Percentiles rank a stretch among this genome's conserved stretches.
Conservation (phyloP, 2,888 invertebrate genomes). For the Poecilus cupreus region DNA sequence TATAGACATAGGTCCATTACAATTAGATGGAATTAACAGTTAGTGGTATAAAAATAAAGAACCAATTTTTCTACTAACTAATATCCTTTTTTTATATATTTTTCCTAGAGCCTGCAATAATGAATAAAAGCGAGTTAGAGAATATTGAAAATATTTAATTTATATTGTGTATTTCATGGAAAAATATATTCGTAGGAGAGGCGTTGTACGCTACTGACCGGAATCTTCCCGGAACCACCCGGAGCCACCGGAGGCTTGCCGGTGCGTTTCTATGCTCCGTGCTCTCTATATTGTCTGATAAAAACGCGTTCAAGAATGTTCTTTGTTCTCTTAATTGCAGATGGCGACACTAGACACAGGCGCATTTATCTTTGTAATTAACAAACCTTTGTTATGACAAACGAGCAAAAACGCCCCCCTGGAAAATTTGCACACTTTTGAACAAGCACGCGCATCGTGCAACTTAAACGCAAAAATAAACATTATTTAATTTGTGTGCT, state of each 20-base stretch:
- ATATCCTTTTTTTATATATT: too few relatives aligned
- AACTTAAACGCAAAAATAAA: not conserved
- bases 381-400: slow-evolving; percentile 54
- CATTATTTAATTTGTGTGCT: not conserved
- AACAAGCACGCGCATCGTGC: not conserved
- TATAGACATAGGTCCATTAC: too few relatives aligned
- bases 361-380: slow-evolving; percentile 55
- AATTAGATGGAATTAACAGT: too few relatives aligned
- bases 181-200: too few relatives aligned
- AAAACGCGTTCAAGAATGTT: slow-evolving; percentile 49
- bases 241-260: not conserved
- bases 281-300: slow-evolving; percentile 43
- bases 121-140: too few relatives aligned
- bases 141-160: too few relatives aligned
- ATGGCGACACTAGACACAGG: slow-evolving; percentile 42
- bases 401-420: slow-evolving; percentile 38
- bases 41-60: too few relatives aligned
- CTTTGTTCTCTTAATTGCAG: slow-evolving; percentile 55
- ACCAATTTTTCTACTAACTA: too few relatives aligned
- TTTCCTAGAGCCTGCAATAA: too few relatives aligned
- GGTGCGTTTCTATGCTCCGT: not conserved
- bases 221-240: too few relatives aligned
- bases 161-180: too few relatives aligned
- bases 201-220: too few relatives aligned
- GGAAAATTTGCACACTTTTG: slow-evolving; percentile 33